A percentile compares a stretch with the other conserved stretches of the same genome.
Evolutionary conservation across 2,888 invertebrate genomes (phyloP).

Genomic region (Mongoloraphidia duomilia): DNA sequence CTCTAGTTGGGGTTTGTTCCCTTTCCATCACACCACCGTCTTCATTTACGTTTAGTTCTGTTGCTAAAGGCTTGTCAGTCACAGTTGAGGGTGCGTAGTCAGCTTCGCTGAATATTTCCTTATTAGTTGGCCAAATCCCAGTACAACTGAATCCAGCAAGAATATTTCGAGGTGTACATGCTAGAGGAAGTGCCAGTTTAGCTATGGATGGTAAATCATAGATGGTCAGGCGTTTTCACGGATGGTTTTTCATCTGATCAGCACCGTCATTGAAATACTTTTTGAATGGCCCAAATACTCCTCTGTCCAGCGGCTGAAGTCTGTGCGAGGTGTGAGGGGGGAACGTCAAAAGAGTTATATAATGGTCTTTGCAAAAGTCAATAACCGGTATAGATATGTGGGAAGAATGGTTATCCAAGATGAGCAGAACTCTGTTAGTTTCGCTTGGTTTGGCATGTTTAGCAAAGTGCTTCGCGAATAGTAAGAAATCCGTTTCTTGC

Average conservation of each 20-base stretch:
- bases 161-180: background rate
- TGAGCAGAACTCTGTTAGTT: conserved; percentile 15
- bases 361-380: conserved; percentile 17
- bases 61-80: background rate
- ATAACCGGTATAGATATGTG: conserved; percentile 17
- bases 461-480: conserved; percentile 15
- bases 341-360: conserved; percentile 3
- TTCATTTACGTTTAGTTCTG: too few species aligned
- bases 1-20: too few species aligned
- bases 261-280: conserved; percentile 13
- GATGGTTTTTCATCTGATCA: conserved; percentile 14
- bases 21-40: too few species aligned
- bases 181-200: conserved; percentile 8
- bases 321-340: conserved; percentile 9
- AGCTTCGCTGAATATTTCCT: conserved; percentile 1
- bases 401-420: conserved; percentile 21
- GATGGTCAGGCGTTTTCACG: conserved; percentile 17
- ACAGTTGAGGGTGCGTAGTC: conserved; percentile 2
- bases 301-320: conserved; percentile 9
- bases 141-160: conserved; percentile 1
- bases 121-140: conserved; percentile 4
- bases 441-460: conserved; percentile 14
- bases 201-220: conserved; percentile 18
- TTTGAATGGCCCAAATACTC: conserved; percentile 11
- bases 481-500: conserved; percentile 15